Evolutionary conservation across 2,797 vertebrate species (phyloP).

Genomic region (Tiaroga cobitis): DNA sequence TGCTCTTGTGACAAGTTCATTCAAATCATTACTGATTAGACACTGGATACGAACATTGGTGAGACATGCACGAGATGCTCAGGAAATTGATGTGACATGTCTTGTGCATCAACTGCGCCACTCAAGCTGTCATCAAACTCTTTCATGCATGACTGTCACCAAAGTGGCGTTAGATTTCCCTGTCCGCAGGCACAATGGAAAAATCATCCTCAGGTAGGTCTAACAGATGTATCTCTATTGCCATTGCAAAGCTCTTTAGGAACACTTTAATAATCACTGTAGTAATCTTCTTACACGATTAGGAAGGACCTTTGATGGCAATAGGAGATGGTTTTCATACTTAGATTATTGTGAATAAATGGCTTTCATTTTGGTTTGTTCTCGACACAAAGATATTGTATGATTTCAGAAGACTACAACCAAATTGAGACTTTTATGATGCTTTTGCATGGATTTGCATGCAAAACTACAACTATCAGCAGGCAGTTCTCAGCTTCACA

Average conservation of each 20-base stretch:
- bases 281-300: slow-evolving; percentile 1
- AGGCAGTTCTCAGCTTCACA: too few species aligned
- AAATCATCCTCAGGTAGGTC: background rate
- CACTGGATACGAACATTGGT: slow-evolving; percentile 10
- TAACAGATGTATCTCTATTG: background rate
- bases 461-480: too few species aligned
- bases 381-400: background rate
- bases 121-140: slow-evolving; percentile 35
- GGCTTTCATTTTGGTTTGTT: background rate
- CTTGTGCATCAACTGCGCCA: slow-evolving; percentile 6
- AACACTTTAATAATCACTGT: slow-evolving; percentile 34
- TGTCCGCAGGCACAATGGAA: background rate
- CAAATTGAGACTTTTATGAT: background rate
- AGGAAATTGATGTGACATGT: slow-evolving; percentile 35
- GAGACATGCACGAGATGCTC: slow-evolving; percentile 19
- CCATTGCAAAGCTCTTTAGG: slow-evolving; percentile 13
- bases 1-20: slow-evolving; percentile 35
- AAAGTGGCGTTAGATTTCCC: background rate
- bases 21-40: slow-evolving; percentile 24
- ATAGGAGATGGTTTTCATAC: background rate
- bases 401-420: background rate
- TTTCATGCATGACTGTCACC: slow-evolving; percentile 31
- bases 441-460: background rate
- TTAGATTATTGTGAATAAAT: background rate
- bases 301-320: slow-evolving; percentile 10